phyloP scores from a whole-genome alignment of 2,888 invertebrate species.

The Tinea pellionella region DNA sequence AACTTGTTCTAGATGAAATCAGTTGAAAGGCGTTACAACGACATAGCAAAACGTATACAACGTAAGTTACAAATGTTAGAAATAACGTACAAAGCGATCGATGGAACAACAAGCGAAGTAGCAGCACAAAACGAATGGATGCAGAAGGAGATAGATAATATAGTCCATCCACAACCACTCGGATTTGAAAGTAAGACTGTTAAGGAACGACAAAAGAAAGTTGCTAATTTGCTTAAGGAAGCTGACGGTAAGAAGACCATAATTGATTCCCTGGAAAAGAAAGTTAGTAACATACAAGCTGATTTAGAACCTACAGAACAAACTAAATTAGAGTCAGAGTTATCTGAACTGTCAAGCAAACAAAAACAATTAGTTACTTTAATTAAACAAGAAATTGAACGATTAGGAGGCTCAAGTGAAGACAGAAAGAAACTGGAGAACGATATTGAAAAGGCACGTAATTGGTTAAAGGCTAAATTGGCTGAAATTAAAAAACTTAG shows the following conservation, averaged over 20 bases:
- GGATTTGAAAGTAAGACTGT: constrained; percentile 83
- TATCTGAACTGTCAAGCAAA: constrained; percentile 78
- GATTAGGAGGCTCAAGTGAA: constrained; percentile 75
- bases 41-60: constrained; percentile 85
- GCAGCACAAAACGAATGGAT: constrained; percentile 84
- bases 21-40: constrained; percentile 84
- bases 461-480: constrained; percentile 83
- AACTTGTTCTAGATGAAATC: constrained; percentile 73
- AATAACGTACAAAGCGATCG: constrained; percentile 85
- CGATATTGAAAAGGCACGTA: constrained; percentile 81
- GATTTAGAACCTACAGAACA: constrained; percentile 89
- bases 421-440: constrained; percentile 81
- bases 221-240: constrained; percentile 83
- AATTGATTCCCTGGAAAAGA: constrained; percentile 85
- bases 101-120: constrained; percentile 84
- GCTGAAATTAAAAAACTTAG: constrained; percentile 81
- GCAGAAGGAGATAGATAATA: constrained; percentile 75
- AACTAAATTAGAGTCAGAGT: constrained; percentile 78
- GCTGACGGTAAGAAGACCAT: constrained; percentile 86
- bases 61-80: constrained; percentile 87
- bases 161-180: constrained; percentile 75
- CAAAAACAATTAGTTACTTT: constrained; percentile 79
- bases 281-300: constrained; percentile 84
- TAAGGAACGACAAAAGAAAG: constrained; percentile 77
- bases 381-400: constrained; percentile 79